Evolutionary conservation across 30 jellyfish, hydroid and myxozoan species (phyloP).

Genomic region (Catostylus mosaicus): DNA sequence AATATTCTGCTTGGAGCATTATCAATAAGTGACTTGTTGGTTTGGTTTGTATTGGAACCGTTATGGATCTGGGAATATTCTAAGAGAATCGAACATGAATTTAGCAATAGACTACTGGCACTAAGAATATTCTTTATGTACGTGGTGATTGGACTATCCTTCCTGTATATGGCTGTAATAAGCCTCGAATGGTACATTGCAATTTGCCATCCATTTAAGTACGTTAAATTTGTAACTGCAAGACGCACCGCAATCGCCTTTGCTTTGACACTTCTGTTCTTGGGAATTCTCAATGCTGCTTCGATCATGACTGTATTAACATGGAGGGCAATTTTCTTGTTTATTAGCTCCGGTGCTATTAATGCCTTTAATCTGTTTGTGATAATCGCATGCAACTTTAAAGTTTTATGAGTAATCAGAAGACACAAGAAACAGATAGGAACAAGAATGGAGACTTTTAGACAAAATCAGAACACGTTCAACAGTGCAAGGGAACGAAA

Average conservation of each 20-base stretch:
- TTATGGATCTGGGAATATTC: background rate
- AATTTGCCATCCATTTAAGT: conserved; percentile 28
- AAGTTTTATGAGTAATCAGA: background rate
- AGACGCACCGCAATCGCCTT: background rate
- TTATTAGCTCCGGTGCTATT: too few species aligned
- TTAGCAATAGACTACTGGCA: background rate
- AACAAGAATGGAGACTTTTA: background rate
- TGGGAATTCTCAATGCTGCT: background rate
- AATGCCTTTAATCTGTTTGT: background rate
- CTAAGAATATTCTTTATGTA: background rate
- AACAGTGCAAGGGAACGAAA: background rate
- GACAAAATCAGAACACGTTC: background rate
- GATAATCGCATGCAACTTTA: background rate
- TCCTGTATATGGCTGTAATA: conserved; percentile 7
- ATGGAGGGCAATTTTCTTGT: background rate
- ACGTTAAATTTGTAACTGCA: background rate
- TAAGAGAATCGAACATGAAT: background rate
- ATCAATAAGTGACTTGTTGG: conserved; percentile 4
- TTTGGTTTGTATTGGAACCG: background rate
- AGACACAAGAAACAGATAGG: background rate
- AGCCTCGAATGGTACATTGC: conserved; percentile 27
- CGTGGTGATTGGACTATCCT: conserved; percentile 9
- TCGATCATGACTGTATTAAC: background rate
- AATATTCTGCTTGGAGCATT: conserved; percentile 24
- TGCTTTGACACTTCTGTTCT: background rate